A percentile compares a stretch with the other conserved stretches of the same genome.
Conservation (phyloP, 2,888 invertebrate species). For the Macrophya alboannulata region DNA sequence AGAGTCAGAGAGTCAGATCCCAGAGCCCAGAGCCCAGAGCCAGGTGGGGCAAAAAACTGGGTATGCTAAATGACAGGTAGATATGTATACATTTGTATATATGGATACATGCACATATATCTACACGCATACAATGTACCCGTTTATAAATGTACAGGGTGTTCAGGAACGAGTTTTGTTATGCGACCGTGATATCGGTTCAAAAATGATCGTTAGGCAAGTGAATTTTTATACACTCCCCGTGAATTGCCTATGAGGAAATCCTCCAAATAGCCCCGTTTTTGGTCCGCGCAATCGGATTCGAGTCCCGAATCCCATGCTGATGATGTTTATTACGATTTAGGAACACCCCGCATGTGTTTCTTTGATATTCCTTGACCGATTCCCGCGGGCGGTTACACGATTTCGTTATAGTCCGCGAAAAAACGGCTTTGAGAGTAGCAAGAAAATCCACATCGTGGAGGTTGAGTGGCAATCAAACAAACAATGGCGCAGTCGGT, state of each 20-base stretch:
- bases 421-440: not conserved
- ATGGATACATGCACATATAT: not conserved
- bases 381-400: conserved; percentile 30
- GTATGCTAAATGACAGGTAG: conserved; percentile 79
- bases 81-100: conserved; percentile 1
- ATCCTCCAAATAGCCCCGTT: too few relatives aligned
- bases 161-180: not conserved
- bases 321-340: not conserved
- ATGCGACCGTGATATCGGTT: not conserved
- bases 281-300: not conserved
- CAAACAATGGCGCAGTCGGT: conserved; percentile 35
- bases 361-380: conserved; percentile 9
- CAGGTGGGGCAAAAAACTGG: conserved; percentile 74
- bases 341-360: not conserved
- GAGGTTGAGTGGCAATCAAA: conserved; percentile 44
- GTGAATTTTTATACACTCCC: not conserved
- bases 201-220: not conserved
- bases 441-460: conserved; percentile 25
- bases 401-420: conserved; percentile 34
- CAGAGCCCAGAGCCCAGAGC: conserved; percentile 17
- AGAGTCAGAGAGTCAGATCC: conserved; percentile 59
- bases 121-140: conserved; percentile 30
- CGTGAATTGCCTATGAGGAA: too few relatives aligned
- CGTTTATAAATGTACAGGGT: conserved; percentile 30
- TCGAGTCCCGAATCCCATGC: not conserved